Evolutionary conservation across 2,888 invertebrate species (phyloP), one percentile per base, ranked within the genome.

Genomic region (Clunio marinus): DNA sequence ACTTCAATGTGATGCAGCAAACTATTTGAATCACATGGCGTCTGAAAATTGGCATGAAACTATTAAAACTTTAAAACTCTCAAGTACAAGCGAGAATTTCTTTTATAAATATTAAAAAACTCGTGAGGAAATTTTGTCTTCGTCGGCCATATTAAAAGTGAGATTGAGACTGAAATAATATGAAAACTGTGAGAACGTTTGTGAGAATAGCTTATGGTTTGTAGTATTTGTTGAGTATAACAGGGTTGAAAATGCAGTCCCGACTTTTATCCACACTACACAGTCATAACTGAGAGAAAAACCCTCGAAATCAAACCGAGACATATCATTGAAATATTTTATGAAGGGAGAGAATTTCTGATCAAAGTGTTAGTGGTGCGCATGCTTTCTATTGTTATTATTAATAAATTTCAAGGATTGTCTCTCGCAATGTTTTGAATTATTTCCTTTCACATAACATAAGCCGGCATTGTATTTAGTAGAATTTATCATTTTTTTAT

Each of bases 81-180:
- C 8, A 27, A 5, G 24, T 25, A 57, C 57, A 25, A 57, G 2
- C 57, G 4, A 7, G 57, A 57, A n/a, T 57, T 57, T 27, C 37
- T 7, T 2, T 22, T 13, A n/a, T n/a, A n/a, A n/a, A n/a, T n/a
- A n/a, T n/a, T n/a, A n/a, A n/a, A n/a, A n/a, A n/a, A n/a, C n/a
- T n/a, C n/a, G n/a, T n/a, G n/a, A n/a, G n/a, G n/a, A n/a, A n/a
- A n/a, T n/a, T n/a, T n/a, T n/a, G n/a, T n/a, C n/a, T 35, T 5
- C 35, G 60, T 60, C 60, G 35, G 60, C 60, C 60, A 60, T 60
- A 60, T 60, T 60, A 60, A 60, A 37, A 15, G 60, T 35, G n/a
- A 28, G 10, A 15, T 59, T 27, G 5, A 57, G 27, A 57, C 57
- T 57, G 27, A 57, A 57, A 25, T 20, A 27, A 57, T 25, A 60